Evolutionary conservation across 2,113 vertebrate genomes (phyloP).

Genomic region (Sciurus niger): DNA sequence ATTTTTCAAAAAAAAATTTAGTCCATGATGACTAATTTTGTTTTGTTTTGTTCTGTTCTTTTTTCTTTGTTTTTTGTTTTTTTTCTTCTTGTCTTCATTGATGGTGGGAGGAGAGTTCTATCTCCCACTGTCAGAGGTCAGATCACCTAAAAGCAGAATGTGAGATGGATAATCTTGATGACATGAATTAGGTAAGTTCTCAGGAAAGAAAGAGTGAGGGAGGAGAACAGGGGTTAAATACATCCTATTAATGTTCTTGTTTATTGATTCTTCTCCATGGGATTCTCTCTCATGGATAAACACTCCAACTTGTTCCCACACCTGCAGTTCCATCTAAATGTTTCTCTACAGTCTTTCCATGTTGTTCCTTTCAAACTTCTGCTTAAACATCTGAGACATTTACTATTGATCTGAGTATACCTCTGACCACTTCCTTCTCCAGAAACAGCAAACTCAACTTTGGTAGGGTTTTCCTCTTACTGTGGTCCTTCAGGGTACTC

Average conservation of each 20-base stretch:
- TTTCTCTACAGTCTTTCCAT: neutral
- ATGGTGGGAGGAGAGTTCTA: neutral
- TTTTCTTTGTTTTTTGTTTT: too few species aligned
- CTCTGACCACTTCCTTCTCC: neutral
- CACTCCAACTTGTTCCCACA: neutral
- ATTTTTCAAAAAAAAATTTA: conserved; percentile 17
- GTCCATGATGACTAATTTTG: neutral
- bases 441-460: neutral
- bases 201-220: neutral
- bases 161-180: neutral
- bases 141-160: neutral
- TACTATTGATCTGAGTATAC: neutral
- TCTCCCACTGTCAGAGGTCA: neutral
- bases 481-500: neutral
- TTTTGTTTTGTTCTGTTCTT: too few species aligned
- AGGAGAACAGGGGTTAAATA: neutral
- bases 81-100: neutral
- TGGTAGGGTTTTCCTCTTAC: neutral
- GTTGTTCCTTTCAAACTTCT: neutral
- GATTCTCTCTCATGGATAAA: neutral
- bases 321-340: neutral
- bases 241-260: neutral
- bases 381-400: neutral
- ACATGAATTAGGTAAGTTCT: neutral
- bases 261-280: neutral